Base-by-base conservation (phyloP, 53 echinoderm and acorn worm species). In the Arbacia lixula region DNA sequence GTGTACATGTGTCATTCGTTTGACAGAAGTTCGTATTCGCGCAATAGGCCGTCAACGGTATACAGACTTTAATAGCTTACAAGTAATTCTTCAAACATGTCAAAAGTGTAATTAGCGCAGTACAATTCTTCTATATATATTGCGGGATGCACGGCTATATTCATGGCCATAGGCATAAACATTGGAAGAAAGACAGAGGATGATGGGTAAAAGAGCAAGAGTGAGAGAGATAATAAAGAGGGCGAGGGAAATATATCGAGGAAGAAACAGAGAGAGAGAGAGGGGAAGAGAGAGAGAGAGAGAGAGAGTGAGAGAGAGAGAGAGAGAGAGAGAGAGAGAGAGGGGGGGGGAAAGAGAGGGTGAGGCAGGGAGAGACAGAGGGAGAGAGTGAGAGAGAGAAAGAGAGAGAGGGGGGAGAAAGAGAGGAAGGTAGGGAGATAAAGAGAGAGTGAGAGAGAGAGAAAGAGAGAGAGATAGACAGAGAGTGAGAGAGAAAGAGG, bases 291-390 rank as follows among this genome's bases (percentile, higher is more conserved):
- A 51, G 52, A 51, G 52, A 51, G 52, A 51, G 52, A 51, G 52
- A 51, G 52, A 51, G 52, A 51, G 52, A 51, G 52, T 12, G 52
- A 51, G 52, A 51, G 52, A 51, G 52, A 51, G 52, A 51, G 52
- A 51, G 52, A 51, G 52, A 51, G 52, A 51, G 52, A 51, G 52
- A 51, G 52, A 51, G 52, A 51, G 52, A 51, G 52, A 51, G 52
- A 51, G 52, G 19, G 52, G 19, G 52, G 19, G 52, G 2, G 0
- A 2, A 2, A 61, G 1, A 61, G 12, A 6, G 63, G 22, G 67
- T 3, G 67, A 8, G 67, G 30, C 3, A 35, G 52, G 26, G 29
- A 50, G 73, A 42, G 22, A 12, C 25, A 51, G 26, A 72, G 5
- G 28, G 16, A 73, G 46, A 72, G 28, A 49, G 46, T 2, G 5